A percentile compares a stretch with the other conserved stretches of the same genome.
Conservation (phyloP, 2,888 invertebrate genomes). For the Melinaea menophilus region DNA sequence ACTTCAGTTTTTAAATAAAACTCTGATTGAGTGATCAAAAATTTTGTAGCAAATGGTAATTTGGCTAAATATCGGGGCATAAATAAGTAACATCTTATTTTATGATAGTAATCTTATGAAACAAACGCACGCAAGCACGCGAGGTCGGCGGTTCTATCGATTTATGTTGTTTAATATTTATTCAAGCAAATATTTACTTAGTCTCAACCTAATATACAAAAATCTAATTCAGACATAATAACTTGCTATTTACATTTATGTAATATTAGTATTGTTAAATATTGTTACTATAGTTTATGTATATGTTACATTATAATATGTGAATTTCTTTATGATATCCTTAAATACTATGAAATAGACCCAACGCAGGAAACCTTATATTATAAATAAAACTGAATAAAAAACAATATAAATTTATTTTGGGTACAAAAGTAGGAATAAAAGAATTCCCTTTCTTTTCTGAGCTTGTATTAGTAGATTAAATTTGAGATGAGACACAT, state of each 20-base stretch:
- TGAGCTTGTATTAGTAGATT: not conserved
- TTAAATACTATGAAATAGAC: too few species aligned
- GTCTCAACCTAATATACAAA: too few species aligned
- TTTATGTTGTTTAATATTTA: constrained; percentile 3
- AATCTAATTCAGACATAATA: too few species aligned
- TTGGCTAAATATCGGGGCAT: constrained; percentile 48
- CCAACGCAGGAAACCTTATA: too few species aligned
- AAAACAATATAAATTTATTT: not conserved
- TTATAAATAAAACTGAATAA: not conserved
- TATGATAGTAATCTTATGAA: constrained; percentile 54
- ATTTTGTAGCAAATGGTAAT: constrained; percentile 34
- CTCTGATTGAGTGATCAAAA: not conserved
- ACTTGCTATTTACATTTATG: too few species aligned
- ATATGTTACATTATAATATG: too few species aligned
- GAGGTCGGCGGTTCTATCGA: constrained; percentile 26
- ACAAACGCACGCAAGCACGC: constrained; percentile 52
- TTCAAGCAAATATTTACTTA: too few species aligned
- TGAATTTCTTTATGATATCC: too few species aligned
- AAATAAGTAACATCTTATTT: constrained; percentile 68
- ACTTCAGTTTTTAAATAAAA: too few species aligned
- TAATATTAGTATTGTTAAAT: too few species aligned
- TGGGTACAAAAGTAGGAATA: not conserved
- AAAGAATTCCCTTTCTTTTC: not conserved
- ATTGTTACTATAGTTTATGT: too few species aligned
- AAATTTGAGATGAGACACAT: not conserved